Conservation (phyloP, 2,113 vertebrate species). For the Barbus barbus region DNA sequence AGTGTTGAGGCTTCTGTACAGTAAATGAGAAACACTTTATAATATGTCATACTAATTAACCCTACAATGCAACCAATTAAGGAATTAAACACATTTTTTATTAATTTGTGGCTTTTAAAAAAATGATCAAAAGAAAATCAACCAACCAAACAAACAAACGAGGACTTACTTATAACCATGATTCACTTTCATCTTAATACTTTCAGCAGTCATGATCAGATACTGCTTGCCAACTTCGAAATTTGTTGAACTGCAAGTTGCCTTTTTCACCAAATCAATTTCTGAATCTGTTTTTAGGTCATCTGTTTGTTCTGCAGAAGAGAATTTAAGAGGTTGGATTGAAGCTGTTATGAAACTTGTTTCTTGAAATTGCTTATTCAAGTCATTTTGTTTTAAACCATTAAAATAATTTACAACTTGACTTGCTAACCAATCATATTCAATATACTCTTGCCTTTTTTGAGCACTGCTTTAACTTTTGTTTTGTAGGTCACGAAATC, state of each 20-base stretch:
- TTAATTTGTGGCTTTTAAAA: background rate
- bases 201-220: conserved; percentile 86
- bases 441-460: conserved; percentile 71
- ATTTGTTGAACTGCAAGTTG: conserved; percentile 73
- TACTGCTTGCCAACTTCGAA: conserved; percentile 78
- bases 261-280: conserved; percentile 84
- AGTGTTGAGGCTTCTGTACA: background rate
- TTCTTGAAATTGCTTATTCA: background rate
- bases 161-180: conserved; percentile 53
- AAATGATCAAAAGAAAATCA: no score
- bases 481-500: conserved; percentile 84
- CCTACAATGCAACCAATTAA: no score
- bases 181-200: conserved; percentile 55
- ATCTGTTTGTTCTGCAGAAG: conserved; percentile 67
- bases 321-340: conserved; percentile 25
- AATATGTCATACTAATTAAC: no score
- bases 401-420: background rate
- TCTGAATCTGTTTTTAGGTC: conserved; percentile 67
- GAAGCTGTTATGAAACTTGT: background rate
- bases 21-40: background rate
- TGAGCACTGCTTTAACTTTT: conserved; percentile 77
- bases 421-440: conserved; percentile 5
- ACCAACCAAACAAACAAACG: background rate
- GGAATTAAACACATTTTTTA: no score
- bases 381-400: background rate